Conservation (phyloP, 2,797 vertebrate species). For the Dryobates pubescens region DNA sequence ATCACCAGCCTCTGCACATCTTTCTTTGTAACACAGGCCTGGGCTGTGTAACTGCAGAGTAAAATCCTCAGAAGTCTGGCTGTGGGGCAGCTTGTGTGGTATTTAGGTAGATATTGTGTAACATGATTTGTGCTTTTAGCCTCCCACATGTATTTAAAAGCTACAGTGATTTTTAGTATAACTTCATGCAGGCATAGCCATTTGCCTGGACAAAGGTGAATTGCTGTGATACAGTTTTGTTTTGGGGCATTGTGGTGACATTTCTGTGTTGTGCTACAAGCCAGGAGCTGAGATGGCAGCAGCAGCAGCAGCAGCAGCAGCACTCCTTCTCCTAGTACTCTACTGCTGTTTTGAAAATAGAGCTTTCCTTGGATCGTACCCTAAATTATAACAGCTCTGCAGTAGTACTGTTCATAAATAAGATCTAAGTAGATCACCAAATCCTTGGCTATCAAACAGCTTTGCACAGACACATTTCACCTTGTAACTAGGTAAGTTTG, state of each 20-base stretch:
- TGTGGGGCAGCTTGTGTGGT: neutral
- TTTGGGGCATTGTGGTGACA: neutral
- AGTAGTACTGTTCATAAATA: neutral
- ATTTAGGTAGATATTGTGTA: neutral
- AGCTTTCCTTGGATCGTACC: neutral
- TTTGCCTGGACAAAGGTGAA: neutral
- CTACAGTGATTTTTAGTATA: neutral
- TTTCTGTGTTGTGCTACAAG: neutral
- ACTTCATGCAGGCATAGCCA: neutral
- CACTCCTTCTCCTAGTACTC: neutral
- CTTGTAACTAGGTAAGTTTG: neutral
- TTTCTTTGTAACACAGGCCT: accelerated
- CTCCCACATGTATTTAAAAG: neutral
- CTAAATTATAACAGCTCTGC: neutral
- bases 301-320: neutral
- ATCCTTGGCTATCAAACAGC: neutral
- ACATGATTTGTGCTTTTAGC: neutral
- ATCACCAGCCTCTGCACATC: neutral
- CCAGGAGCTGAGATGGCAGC: neutral
- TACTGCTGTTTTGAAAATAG: neutral
- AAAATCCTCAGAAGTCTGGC: neutral
- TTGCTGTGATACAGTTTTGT: neutral
- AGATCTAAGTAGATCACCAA: neutral
- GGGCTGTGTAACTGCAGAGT: neutral
- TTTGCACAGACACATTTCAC: neutral